Evolutionary conservation across 2,888 invertebrate species (phyloP).

Genomic region (Panzeria rudis): DNA sequence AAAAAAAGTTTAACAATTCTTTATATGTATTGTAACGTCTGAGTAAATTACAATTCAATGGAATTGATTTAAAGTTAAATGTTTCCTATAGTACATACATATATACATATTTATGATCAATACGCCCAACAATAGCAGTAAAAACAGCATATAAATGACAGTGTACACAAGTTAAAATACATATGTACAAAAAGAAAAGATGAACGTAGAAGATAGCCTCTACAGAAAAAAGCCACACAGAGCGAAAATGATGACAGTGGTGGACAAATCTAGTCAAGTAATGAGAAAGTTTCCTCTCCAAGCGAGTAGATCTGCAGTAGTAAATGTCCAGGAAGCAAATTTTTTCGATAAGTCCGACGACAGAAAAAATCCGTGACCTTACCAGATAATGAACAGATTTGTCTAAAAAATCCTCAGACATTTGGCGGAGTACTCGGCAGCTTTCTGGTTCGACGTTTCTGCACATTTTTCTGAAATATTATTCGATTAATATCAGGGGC

Average conservation of each 20-base stretch:
- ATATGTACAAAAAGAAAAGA: not conserved
- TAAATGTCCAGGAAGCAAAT: too few species aligned
- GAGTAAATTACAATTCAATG: conserved; percentile 51
- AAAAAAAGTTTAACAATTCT: conserved; percentile 39
- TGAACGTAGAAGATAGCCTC: not conserved
- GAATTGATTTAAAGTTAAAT: conserved; percentile 34
- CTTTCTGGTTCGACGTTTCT: too few species aligned
- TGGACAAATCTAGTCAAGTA: not conserved
- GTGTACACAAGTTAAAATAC: not conserved
- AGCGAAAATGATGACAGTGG: conserved; percentile 6
- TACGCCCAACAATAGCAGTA: conserved; percentile 17
- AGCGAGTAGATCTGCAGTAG: too few species aligned
- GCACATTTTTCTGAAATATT: too few species aligned
- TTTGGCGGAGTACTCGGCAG: too few species aligned
- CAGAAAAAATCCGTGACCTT: too few species aligned
- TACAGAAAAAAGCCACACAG: conserved; percentile 29
- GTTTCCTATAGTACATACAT: conserved; percentile 29
- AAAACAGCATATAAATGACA: conserved; percentile 13
- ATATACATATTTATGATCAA: conserved; percentile 14
- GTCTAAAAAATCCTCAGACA: too few species aligned
- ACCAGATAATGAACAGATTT: too few species aligned
- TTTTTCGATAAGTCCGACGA: too few species aligned
- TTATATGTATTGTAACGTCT: not conserved
- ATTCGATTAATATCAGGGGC: too few species aligned
- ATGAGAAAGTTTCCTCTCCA: too few species aligned